Evolutionary conservation across 2,113 vertebrate genomes (phyloP).

Genomic region (Thryonomys swinderianus): DNA sequence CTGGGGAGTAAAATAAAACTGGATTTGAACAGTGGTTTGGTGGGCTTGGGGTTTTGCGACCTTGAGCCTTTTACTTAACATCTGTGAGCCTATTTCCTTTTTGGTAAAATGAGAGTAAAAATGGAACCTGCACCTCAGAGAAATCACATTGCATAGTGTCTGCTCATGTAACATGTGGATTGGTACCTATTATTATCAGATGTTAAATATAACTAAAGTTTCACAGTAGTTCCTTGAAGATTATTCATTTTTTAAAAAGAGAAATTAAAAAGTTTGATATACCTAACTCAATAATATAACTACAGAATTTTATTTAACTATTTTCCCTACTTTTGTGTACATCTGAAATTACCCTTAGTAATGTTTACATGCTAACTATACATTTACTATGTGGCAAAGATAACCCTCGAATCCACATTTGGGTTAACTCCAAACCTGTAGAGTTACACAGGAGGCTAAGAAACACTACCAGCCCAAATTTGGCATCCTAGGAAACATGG

Average conservation of each 20-base stretch:
- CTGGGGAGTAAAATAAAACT: background rate
- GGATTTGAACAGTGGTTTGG: background rate
- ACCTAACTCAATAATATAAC: background rate
- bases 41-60: background rate
- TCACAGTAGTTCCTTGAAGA: background rate
- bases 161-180: rapidly evolving
- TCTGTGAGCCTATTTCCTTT: background rate
- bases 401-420: background rate
- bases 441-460: background rate
- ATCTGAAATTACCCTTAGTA: background rate
- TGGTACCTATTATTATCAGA: background rate
- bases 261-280: background rate
- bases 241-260: background rate
- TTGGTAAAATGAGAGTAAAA: background rate
- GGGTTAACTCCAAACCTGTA: background rate
- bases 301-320: background rate
- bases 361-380: background rate
- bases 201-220: background rate
- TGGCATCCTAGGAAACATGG: background rate
- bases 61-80: background rate
- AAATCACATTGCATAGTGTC: background rate
- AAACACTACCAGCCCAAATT: background rate
- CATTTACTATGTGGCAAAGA: background rate
- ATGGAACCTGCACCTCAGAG: background rate
- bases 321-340: background rate